Evolutionary conservation across 2,113 vertebrate genomes (phyloP), one percentile per base, ranked within the genome.

Genomic region (Mixornis gularis): DNA sequence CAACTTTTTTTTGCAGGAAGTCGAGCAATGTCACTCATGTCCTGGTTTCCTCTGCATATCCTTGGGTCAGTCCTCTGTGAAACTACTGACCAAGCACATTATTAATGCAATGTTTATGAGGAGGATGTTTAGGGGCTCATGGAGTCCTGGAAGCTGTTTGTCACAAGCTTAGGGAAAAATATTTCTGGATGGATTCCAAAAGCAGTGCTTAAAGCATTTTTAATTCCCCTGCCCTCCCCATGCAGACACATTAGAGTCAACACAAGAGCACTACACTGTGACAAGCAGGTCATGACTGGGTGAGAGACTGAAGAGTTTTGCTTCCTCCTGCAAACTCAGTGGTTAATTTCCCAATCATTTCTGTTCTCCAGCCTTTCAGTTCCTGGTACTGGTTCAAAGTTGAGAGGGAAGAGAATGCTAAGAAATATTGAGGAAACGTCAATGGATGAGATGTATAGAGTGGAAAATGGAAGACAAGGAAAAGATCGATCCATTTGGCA

Each of bases 121-220:
- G 16, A 85, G 12, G 34, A 38, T 4, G 0, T 53, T 55, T 55
- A 71, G 30, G 44, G 65, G 72, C 32, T 55, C 51, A 46, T n/a
- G 24, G 36, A 95, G 66, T 94, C 85, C 85, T 72, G 83, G 53
- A 60, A 97, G 71, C 65, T 96, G 71, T 77, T 91, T 87, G 12
- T 66, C 80, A 63, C 12, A 85, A 91, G 65, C 40, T 90, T 83
- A 80, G 30, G 41, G 56, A 34, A 60, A 91, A 94, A 86, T 78
- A 87, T 85, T 76, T 36, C 40, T 96, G 91, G 78, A 77, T 49
- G 10, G 44, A 56, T 69, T 89, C 77, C 95, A 95, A 90, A 36
- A 81, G 36, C 3, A 70, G 24, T 18, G 27, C 22, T 88, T 69
- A 38, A 62, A 91, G 18, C 26, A 30, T 10, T 34, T 46, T 17